Evolutionary conservation across 2,888 invertebrate species (phyloP), one percentile per base, ranked within the genome.

Genomic region (Scaptodrosophila latifasciaeformis): DNA sequence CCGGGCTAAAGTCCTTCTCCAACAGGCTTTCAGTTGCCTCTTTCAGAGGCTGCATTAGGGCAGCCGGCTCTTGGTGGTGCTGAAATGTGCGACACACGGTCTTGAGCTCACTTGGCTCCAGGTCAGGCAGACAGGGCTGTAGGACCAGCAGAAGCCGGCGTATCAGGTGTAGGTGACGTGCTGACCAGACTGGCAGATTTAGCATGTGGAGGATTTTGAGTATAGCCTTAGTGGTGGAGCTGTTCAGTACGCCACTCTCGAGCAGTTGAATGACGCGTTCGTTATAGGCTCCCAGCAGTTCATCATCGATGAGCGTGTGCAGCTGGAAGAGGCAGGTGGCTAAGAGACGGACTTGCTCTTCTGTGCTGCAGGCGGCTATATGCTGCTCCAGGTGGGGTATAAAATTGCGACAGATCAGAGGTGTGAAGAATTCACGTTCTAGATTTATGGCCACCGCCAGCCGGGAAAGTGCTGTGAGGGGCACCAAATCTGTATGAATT

Each of bases 41-140:
- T 39, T 87, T 86, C 0, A 89, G 78, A 27, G 86, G 84, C 37
- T 83, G 84, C 1, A 87, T 67, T 2, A 89, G 62, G 2, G 80
- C 71, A 1, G 88, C 88, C 1, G 90, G 89, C 70, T 89, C 89
- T 54, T 87, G 76, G 55, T 89, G 88, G 52, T 83, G 87, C 72
- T 88, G 84, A 66, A 88, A 87, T 27, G 88, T 78, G 79, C 88
- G 75, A 48, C 81, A 84, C 2, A 80, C 44, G 82, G 60, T 69
- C 86, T 87, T 65, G 1, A 89, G 62, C 45, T 89, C 88, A 9
- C 67, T 76, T 1, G 84, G 54, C 42, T 82, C 84, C n/a, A 89
- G 62, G 1, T 82, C 55, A 12, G 80, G 53, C 4, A 89, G 63
- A 30, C 83, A 78, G 9, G 83, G 79, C 57, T 85, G 1, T 7